phyloP scores from a whole-genome alignment of 2,113 vertebrate species.

The Rafetus swinhoei region DNA sequence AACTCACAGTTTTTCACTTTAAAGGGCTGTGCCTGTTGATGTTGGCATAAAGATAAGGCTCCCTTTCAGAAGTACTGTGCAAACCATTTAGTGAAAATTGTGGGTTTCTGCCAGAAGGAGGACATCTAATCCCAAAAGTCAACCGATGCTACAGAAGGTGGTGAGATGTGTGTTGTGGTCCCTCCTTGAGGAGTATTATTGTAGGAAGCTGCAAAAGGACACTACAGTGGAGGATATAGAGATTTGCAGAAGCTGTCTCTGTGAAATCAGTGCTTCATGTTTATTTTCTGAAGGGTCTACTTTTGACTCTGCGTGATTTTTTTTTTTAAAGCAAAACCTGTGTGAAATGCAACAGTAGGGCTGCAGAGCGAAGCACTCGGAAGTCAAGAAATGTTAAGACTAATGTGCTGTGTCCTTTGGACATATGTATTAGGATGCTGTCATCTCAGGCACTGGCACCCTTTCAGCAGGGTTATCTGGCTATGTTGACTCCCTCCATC shows the following conservation, averaged over 20 bases:
- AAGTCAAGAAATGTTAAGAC: not conserved
- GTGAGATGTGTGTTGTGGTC: not conserved
- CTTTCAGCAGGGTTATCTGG: too few species aligned
- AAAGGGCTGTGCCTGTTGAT: not conserved
- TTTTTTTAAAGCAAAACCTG: conserved; percentile 15
- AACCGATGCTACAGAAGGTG: not conserved
- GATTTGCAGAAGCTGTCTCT: not conserved
- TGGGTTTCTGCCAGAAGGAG: not conserved
- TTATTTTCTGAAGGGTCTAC: not conserved
- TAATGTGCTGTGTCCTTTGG: not conserved
- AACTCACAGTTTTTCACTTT: not conserved
- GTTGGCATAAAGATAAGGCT: not conserved
- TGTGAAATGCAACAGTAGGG: not conserved
- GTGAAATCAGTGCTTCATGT: not conserved
- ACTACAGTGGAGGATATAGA: not conserved
- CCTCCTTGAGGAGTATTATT: not conserved
- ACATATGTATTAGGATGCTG: not conserved
- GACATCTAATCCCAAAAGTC: not conserved
- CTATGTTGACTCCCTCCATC: too few species aligned
- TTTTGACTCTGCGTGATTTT: conserved; percentile 9
- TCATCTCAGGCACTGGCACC: too few species aligned
- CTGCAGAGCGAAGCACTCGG: not conserved
- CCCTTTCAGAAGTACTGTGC: not conserved
- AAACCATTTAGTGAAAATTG: not conserved
- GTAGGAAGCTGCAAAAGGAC: not conserved